Evolutionary conservation across 1,140 invertebrate genomes (phyloP).

Genomic region (Coenobita brevimanus): DNA sequence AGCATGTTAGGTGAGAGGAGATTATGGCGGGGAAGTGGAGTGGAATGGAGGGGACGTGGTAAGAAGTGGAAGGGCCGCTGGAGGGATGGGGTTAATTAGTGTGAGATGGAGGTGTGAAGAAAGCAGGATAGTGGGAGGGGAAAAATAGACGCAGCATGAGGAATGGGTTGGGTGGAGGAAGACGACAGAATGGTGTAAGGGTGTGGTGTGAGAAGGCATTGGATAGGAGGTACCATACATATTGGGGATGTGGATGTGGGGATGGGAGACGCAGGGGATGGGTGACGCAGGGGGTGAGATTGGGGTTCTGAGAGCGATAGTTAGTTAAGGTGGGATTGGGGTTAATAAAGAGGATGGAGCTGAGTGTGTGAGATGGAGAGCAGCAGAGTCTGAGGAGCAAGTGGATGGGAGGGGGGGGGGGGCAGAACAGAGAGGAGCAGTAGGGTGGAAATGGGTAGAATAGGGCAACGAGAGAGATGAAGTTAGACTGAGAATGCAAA

Average conservation of each 20-base stretch:
- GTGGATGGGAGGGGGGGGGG: neutral
- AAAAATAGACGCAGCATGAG: neutral
- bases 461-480: neutral
- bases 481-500: slow-evolving; percentile 4
- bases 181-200: neutral
- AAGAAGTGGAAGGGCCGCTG: neutral
- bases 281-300: too few species aligned
- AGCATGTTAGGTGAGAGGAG: too few species aligned
- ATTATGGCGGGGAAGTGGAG: too few species aligned
- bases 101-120: neutral
- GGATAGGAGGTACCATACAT: too few species aligned
- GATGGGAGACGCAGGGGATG: too few species aligned
- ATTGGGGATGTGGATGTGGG: too few species aligned
- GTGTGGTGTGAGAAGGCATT: too few species aligned
- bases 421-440: neutral
- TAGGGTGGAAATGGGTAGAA: neutral
- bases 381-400: neutral
- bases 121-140: neutral
- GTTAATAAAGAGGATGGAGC: too few species aligned
- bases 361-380: neutral
- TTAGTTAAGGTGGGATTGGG: neutral
- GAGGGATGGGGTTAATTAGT: neutral
- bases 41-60: neutral
- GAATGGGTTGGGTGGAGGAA: neutral
- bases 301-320: neutral